Conservation (phyloP, 2,888 invertebrate genomes). For the Celastrina argiolus region DNA sequence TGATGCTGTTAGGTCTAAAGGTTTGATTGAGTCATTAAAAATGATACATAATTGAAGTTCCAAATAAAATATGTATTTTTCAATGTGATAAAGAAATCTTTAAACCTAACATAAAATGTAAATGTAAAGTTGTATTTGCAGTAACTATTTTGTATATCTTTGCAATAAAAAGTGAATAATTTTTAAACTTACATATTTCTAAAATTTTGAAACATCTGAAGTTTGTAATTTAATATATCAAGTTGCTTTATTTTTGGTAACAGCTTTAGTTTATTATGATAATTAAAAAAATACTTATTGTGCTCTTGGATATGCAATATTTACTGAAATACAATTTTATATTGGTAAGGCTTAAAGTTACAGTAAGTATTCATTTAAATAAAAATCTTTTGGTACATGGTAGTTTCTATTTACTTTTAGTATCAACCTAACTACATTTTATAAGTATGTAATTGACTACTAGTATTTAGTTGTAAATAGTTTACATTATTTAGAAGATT, state of each 20-base stretch:
- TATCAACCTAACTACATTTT: not conserved
- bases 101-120: conserved; percentile 24
- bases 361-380: conserved; percentile 59
- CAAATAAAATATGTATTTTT: not conserved
- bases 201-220: not conserved
- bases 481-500: too few species aligned
- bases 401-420: conserved; percentile 36
- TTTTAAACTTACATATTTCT: not conserved
- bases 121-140: conserved; percentile 53
- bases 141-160: conserved; percentile 42
- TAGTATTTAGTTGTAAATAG: too few species aligned
- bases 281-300: too few species aligned
- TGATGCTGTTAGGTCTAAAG: conserved; percentile 32
- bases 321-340: conserved; percentile 58
- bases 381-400: conserved; percentile 36
- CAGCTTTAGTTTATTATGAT: too few species aligned
- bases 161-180: too few species aligned
- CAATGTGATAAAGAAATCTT: not conserved
- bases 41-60: not conserved
- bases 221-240: too few species aligned
- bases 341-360: conserved; percentile 32
- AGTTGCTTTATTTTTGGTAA: too few species aligned
- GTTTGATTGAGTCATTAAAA: conserved; percentile 9
- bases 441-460: too few species aligned
- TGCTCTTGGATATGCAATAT: conserved; percentile 28